phyloP scores from a whole-genome alignment of 2,888 invertebrate genomes.

The Drosophila sordidapex region DNA sequence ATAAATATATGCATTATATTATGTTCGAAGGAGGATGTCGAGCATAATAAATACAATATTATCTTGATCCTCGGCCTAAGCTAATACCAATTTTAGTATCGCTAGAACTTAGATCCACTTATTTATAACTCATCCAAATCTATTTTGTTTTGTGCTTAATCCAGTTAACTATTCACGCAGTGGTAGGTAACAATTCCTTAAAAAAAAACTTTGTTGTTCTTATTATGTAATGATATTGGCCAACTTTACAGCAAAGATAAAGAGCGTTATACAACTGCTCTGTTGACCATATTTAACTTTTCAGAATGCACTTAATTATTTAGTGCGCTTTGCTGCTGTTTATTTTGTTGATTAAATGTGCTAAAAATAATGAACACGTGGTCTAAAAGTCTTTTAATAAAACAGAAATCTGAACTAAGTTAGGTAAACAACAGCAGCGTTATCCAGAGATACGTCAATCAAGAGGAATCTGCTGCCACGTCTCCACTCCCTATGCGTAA shows the following conservation, averaged over 20 bases:
- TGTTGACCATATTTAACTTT: background rate
- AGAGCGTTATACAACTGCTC: background rate
- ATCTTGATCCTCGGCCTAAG: background rate
- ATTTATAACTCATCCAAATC: background rate
- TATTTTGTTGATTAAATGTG: background rate
- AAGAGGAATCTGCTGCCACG: conserved; percentile 33
- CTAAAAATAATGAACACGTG: background rate
- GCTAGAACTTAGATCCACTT: background rate
- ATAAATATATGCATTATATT: background rate
- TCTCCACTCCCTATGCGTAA: conserved; percentile 19
- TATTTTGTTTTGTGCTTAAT: background rate
- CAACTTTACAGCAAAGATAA: background rate
- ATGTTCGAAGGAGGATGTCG: background rate
- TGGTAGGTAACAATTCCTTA: background rate
- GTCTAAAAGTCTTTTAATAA: conserved; percentile 54
- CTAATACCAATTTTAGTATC: background rate
- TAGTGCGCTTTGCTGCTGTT: background rate
- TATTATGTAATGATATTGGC: background rate
- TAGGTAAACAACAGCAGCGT: conserved; percentile 19
- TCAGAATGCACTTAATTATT: conserved; percentile 2
- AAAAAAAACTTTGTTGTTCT: background rate
- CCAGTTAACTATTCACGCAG: background rate
- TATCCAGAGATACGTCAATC: conserved; percentile 55
- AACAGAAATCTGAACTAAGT: conserved; percentile 10
- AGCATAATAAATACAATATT: background rate